Percentiles rank a stretch among this genome's conserved stretches.
These are phyloP conservation scores for Apamea anceps DNA, from an alignment of 2,888 invertebrate genomes.

Conservation along the genomic window DNA sequence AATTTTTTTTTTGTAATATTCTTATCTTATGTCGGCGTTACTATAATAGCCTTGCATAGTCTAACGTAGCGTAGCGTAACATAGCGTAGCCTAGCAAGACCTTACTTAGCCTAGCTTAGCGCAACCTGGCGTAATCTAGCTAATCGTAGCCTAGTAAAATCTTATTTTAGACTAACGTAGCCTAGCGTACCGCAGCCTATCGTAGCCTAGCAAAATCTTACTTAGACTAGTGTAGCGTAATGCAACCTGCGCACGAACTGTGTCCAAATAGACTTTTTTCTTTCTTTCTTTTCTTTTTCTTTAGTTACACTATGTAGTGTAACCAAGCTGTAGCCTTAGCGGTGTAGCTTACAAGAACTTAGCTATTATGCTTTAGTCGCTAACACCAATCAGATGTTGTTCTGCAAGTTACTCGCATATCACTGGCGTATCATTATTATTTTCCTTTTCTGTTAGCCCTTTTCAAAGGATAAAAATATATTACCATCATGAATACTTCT, in stretches of 20 bases:
- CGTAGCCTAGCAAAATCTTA: too few relatives aligned
- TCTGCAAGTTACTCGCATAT: too few relatives aligned
- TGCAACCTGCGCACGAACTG: too few relatives aligned
- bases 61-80: background rate
- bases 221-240: background rate
- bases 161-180: too few relatives aligned
- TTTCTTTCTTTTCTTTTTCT: too few relatives aligned
- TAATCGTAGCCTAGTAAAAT: background rate
- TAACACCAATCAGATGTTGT: background rate
- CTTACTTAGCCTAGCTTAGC: too few relatives aligned
- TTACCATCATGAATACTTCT: background rate
- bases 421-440: background rate
- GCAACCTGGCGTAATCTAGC: background rate
- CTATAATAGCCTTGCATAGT: too few relatives aligned
- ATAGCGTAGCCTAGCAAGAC: background rate
- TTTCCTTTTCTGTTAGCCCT: background rate
- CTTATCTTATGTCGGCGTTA: background rate
- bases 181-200: background rate
- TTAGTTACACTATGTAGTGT: too few relatives aligned
- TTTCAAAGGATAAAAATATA: background rate
- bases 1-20: too few relatives aligned
- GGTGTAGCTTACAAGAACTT: background rate
- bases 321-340: background rate
- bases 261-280: too few relatives aligned
- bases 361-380: background rate